Percentiles rank a stretch among this genome's conserved stretches.
These are phyloP conservation scores for Halcyon leucocephala DNA, from an alignment of 2,797 vertebrate genomes.

Conservation along the genomic window DNA sequence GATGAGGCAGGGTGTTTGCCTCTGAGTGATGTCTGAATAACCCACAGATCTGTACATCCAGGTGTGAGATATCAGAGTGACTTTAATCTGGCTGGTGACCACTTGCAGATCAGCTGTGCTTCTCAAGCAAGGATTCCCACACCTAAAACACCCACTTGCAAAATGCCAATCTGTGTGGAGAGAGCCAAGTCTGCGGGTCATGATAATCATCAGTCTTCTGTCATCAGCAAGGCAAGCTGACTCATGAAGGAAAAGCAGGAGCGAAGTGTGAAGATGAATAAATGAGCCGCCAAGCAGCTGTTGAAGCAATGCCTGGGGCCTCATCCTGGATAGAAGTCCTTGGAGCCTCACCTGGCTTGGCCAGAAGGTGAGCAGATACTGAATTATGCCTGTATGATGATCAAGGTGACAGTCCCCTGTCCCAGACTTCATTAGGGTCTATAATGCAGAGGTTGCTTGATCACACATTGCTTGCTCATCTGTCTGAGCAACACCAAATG, in stretches of 20 bases:
- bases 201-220: not conserved
- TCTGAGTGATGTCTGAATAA: not conserved
- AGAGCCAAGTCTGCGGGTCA: not conserved
- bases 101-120: not conserved
- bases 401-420: not conserved
- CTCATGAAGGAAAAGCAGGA: not conserved
- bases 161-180: not conserved
- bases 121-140: not conserved
- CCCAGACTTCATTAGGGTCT: not conserved
- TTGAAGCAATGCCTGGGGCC: not conserved
- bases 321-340: not conserved
- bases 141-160: not conserved
- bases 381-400: not conserved
- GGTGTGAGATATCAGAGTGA: not conserved
- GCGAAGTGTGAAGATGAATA: fast-evolving
- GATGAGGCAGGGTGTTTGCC: not conserved
- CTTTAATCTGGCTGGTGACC: not conserved
- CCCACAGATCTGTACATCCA: not conserved
- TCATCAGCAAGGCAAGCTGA: not conserved
- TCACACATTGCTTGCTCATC: not conserved
- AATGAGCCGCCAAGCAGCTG: not conserved
- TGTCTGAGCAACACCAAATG: not conserved
- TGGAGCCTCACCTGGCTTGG: not conserved
- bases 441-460: not conserved
- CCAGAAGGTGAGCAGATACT: not conserved